Base-by-base conservation (phyloP, 1,140 invertebrate genomes). In the Brachionus plicatilis region DNA sequence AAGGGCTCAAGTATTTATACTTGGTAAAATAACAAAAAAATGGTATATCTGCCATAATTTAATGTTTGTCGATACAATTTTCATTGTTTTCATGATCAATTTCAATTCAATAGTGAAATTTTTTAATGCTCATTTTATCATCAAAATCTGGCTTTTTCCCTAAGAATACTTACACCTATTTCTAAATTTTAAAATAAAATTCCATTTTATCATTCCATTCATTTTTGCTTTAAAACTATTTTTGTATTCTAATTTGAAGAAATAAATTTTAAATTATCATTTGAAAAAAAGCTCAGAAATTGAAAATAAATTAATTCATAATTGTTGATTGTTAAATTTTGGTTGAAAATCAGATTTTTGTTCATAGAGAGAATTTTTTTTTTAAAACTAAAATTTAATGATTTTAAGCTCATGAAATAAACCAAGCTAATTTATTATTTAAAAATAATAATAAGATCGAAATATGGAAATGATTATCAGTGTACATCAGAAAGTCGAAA, bases 31-130 rank as follows among this genome's bases (percentile, higher is more conserved):
- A 72, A 5, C 17, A 72, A 72, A 45, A 7, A 45, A 33, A n/a
- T 33, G 29, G n/a, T 72, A 24, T 17, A 41, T 41, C 5, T 45
- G 29, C n/a, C 29, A 41, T 27, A 72, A 41, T 27, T 41, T 37
- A 41, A 72, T 72, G 33, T 72, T 72, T 41, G 41, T 72, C 68
- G 68, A 72, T 72, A 41, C 41, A 72, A 72, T 72, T 72, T 72
- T 72, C 68, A 9, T 41, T 72, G 41, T 41, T 17, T 14, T 20
- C 17, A 41, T 72, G 24, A 41, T 72, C 68, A 14, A 37, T 33
- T 72, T 47, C 20, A 60, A 60, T 20, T 60, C 17, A 60, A 60
- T 60, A 27, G 9, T 17, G 20, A 60, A 60, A 27, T 17, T 60
- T 60, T 60, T 20, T 8, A 56, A 56, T 56, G 7, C 53, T 56